Evolutionary conservation across 2,888 invertebrate genomes (phyloP).

Genomic region (Tridacna gigas): DNA sequence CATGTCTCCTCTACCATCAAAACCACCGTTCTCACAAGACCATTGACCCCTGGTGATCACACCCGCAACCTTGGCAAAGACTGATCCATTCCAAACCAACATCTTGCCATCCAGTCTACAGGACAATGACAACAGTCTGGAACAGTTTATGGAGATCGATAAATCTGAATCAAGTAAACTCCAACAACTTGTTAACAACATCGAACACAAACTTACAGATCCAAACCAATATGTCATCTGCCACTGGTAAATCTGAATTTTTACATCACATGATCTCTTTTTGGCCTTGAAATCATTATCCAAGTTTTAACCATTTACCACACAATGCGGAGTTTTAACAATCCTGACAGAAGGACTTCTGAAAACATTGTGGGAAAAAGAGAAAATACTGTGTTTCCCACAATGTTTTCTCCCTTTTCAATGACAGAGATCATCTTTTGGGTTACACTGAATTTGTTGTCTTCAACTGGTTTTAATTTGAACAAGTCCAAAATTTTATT

Average conservation of each 20-base stretch:
- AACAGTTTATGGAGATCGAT: constrained; percentile 93
- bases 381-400: too few relatives aligned
- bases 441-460: too few relatives aligned
- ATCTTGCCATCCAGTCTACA: constrained; percentile 80
- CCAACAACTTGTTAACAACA: constrained; percentile 98
- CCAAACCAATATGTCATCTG: constrained; percentile 99
- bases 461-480: too few relatives aligned
- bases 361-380: too few relatives aligned
- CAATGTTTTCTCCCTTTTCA: too few relatives aligned
- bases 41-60: constrained; percentile 63
- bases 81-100: constrained; percentile 70
- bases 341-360: too few relatives aligned
- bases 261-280: too few relatives aligned
- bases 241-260: constrained; percentile 85
- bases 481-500: too few relatives aligned
- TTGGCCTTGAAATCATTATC: too few relatives aligned
- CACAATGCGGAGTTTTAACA: too few relatives aligned
- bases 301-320: too few relatives aligned
- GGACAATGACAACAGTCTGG: constrained; percentile 83
- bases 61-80: constrained; percentile 58
- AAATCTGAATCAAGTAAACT: constrained; percentile 98
- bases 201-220: constrained; percentile 94
- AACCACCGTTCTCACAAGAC: constrained; percentile 63
- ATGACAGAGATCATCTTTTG: too few relatives aligned
- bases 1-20: constrained; percentile 69